Percentiles rank a stretch among this genome's conserved stretches.
Evolutionary conservation across 2,888 invertebrate genomes (phyloP).

Genomic region (Leucania comma): DNA sequence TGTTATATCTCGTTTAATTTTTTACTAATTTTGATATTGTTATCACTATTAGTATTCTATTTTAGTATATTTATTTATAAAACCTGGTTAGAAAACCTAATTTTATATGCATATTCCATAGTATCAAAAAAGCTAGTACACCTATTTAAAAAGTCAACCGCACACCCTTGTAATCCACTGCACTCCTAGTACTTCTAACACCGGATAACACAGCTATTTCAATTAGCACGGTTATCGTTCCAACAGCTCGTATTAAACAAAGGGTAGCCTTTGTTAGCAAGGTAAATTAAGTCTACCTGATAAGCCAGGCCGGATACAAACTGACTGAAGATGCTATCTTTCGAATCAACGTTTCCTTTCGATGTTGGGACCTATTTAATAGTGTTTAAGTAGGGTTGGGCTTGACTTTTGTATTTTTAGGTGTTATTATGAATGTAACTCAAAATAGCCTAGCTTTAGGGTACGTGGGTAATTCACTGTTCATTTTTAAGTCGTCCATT

Average conservation of each 20-base stretch:
- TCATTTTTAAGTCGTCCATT: not conserved
- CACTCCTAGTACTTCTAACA: constrained; percentile 10
- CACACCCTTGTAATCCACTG: constrained; percentile 17
- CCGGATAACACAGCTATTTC: constrained; percentile 40
- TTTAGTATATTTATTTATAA: no score
- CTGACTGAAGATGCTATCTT: constrained; percentile 51
- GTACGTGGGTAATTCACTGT: not conserved
- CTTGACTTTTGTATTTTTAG: constrained; percentile 29
- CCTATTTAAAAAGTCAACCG: constrained; percentile 1
- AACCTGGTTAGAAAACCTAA: no score
- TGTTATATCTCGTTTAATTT: no score
- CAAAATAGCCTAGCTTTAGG: constrained; percentile 3
- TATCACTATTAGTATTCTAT: no score
- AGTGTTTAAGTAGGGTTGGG: constrained; percentile 32
- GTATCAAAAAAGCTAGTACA: not conserved
- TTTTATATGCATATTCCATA: no score
- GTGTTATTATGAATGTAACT: not conserved
- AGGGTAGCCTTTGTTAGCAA: constrained; percentile 26
- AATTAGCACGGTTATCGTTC: constrained; percentile 46
- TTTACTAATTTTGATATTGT: no score
- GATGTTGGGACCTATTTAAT: constrained; percentile 33
- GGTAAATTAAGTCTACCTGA: constrained; percentile 52
- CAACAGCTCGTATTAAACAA: constrained; percentile 37
- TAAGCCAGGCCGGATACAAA: constrained; percentile 49
- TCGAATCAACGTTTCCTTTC: constrained; percentile 45